These are phyloP conservation scores for Panzeria rudis DNA, from an alignment of 2,888 invertebrate genomes.

Conservation along the genomic window DNA sequence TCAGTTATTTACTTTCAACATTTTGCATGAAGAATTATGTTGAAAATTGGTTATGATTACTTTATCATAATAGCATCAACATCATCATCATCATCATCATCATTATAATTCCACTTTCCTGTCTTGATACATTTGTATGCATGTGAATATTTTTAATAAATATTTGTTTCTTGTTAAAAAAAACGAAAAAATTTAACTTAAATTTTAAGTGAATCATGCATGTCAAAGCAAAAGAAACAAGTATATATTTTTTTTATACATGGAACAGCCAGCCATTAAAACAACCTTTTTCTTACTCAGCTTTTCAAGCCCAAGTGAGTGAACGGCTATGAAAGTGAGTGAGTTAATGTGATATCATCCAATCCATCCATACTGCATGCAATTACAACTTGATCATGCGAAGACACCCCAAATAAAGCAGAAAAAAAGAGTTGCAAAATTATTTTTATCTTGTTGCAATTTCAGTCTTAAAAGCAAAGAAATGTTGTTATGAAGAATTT, in stretches of 20 bases:
- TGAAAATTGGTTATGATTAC: conserved; percentile 40
- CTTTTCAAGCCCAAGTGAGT: conserved; percentile 7
- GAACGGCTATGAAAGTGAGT: conserved; percentile 25
- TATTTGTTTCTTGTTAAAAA: conserved; percentile 8
- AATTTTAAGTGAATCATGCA: conserved; percentile 59
- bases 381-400: conserved; percentile 59
- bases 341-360: conserved; percentile 41
- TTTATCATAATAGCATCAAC: conserved; percentile 46
- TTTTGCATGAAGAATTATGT: conserved; percentile 19
- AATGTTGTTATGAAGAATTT: conserved; percentile 51
- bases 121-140: conserved; percentile 41
- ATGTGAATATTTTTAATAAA: conserved; percentile 27
- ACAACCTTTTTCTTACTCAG: conserved; percentile 33
- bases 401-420: conserved; percentile 12
- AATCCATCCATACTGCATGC: conserved; percentile 42
- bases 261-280: conserved; percentile 4
- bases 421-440: conserved; percentile 15
- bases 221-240: conserved; percentile 30
- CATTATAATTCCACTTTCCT: conserved; percentile 54
- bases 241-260: background rate
- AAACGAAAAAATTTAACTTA: conserved; percentile 27
- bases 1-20: background rate
- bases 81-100: conserved; percentile 22
- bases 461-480: conserved; percentile 32
- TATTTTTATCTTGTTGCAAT: conserved; percentile 9